A percentile compares a stretch with the other conserved stretches of the same genome.
These are phyloP conservation scores for Bombyx mori DNA, from an alignment of 1,140 invertebrate genomes.

Conservation along the genomic window ASM3026992v2 NC_085117.1:14604001-14604500, in stretches of 20 bases:
- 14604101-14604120: too few species aligned
- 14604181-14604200: slow-evolving; percentile 11
- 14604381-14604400: slow-evolving; percentile 55
- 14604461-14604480: slow-evolving; percentile 35
- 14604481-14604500: slow-evolving; percentile 14
- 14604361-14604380: slow-evolving; percentile 55
- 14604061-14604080: too few species aligned
- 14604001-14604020: too few species aligned
- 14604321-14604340: slow-evolving; percentile 54
- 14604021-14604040: too few species aligned
- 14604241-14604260: slow-evolving; percentile 61
- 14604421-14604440: slow-evolving; percentile 60
- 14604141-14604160: too few species aligned
- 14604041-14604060: too few species aligned
- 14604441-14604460: slow-evolving; percentile 53
- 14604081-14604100: too few species aligned
- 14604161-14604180: too few species aligned
- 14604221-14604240: slow-evolving; percentile 28
- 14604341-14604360: slow-evolving; percentile 63
- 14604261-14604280: slow-evolving; percentile 63
- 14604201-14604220: slow-evolving; percentile 27
- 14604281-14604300: slow-evolving; percentile 31
- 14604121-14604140: too few species aligned
- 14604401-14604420: slow-evolving; percentile 52
- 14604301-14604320: slow-evolving; percentile 62